Base-by-base conservation (phyloP, 2,888 invertebrate species). In the Lithophane socia region DNA sequence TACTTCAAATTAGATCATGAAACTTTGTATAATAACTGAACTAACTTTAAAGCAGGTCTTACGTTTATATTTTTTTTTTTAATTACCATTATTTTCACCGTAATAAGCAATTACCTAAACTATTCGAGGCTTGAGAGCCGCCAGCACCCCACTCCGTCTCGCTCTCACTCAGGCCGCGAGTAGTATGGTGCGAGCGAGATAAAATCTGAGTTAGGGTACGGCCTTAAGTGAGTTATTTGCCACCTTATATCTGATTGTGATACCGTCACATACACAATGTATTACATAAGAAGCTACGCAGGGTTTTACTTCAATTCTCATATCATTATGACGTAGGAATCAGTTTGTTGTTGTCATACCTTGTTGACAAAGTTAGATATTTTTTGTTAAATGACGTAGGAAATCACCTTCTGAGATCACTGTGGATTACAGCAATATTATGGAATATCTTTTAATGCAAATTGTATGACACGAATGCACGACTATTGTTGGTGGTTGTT, bases 361-460 rank as follows among this genome's bases (percentile, higher is more conserved):
- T 44, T 66, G 65, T 79, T 80, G 78, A 77, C 42, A 52, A 49
- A 44, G 7, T 63, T 7, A 58, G 82, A 42, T 82, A 75, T 13
- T 56, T 61, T 68, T 70, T 66, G 49, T 84, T 44, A 44, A 37
- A 84, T 84, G 84, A 80, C 80, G 84, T 67, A 37, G n/a, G 29
- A 63, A 44, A 63, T 79, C 66, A 84, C 72, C 84, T 71, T 70
- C 54, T 13, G 13, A 71, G 61, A 77, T 63, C 78, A 77, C 67
- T 67, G 29, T 9, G 58, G 56, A 71, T 79, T 66, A 84, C 61
- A 63, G 29, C 13, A 61, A 24, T 13, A 61, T 71, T 84, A 71
- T 47, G 16, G 42, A 80, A 80, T 18, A 24, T 60, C 0, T 63
- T 49, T n/a, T 24, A 16, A 67, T 67, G 47, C 52, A 82, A 56